Conservation (phyloP, 2,113 vertebrate genomes). For the Micromys minutus region DNA sequence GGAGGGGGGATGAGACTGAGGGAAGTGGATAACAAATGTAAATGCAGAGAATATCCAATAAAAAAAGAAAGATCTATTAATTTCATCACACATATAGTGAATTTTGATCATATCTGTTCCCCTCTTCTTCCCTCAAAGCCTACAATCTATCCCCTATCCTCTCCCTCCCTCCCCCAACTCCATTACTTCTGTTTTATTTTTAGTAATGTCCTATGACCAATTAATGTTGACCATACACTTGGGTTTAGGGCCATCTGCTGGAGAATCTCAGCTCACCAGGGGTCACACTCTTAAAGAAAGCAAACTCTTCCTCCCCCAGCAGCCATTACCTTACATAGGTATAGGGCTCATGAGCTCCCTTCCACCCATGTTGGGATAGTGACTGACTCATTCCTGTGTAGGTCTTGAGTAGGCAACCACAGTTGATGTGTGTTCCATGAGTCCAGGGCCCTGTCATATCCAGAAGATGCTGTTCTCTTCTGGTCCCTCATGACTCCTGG, state of each 20-base stretch:
- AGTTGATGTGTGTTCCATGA: background rate
- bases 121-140: background rate
- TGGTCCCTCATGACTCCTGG: background rate
- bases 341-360: background rate
- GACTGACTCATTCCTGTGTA: background rate
- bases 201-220: background rate
- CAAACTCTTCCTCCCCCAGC: background rate
- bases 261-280: background rate
- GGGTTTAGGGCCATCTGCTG: background rate
- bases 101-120: background rate
- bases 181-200: background rate
- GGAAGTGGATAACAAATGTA: too few relatives aligned
- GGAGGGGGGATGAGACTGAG: too few relatives aligned
- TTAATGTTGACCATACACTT: background rate
- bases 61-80: background rate
- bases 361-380: background rate
- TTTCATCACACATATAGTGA: background rate
- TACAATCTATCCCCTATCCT: background rate
- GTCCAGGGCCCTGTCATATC: background rate
- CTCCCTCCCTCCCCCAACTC: background rate
- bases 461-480: background rate
- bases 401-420: too few relatives aligned
- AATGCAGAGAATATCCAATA: too few relatives aligned
- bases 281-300: background rate
- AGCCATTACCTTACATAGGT: background rate